Conservation (phyloP, 2,113 vertebrate genomes). For the Ptilorrhoa leucosticta region DNA sequence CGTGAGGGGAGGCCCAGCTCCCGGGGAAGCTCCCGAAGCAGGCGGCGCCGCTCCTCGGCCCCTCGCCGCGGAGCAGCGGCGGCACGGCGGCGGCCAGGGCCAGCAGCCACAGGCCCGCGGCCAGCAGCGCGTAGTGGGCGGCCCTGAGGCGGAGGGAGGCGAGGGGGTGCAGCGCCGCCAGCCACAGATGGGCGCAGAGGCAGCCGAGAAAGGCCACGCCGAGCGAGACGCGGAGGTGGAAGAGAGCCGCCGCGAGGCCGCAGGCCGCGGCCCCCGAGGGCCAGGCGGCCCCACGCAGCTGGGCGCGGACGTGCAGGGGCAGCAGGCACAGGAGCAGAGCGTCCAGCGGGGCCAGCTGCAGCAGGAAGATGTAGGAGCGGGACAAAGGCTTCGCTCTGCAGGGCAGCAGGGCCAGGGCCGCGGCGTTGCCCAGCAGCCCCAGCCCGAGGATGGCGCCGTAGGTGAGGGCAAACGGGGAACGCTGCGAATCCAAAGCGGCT, state of each 20-base stretch:
- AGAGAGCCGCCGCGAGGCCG: slow-evolving; percentile 65
- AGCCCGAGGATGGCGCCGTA: slow-evolving; percentile 73
- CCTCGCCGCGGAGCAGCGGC: slow-evolving; percentile 17
- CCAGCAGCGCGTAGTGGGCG: background rate
- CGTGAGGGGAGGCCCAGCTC: slow-evolving; percentile 52
- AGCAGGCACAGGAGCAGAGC: slow-evolving; percentile 70
- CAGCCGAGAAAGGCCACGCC: slow-evolving; percentile 81
- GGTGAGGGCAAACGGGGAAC: slow-evolving; percentile 64
- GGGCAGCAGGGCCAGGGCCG: slow-evolving; percentile 69
- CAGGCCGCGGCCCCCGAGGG: slow-evolving; percentile 72
- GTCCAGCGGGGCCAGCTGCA: slow-evolving; percentile 70
- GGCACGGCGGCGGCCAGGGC: background rate
- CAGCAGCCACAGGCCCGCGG: slow-evolving; percentile 59
- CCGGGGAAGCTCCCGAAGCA: slow-evolving; percentile 78
- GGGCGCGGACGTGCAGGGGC: slow-evolving; percentile 82
- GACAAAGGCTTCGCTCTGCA: slow-evolving; percentile 29
- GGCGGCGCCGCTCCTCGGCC: background rate
- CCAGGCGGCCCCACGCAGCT: slow-evolving; percentile 75
- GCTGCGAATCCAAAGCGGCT: background rate
- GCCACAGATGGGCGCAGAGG: slow-evolving; percentile 77
- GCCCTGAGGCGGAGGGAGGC: slow-evolving; percentile 60
- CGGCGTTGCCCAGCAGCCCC: slow-evolving; percentile 75
- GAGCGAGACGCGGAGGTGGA: slow-evolving; percentile 75
- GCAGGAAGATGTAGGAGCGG: slow-evolving; percentile 34
- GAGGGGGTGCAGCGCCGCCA: slow-evolving; percentile 77